A percentile compares a stretch with the other conserved stretches of the same genome.
Conservation (phyloP, 2,888 invertebrate species). For the Macrosiphum euphorbiae region DNA sequence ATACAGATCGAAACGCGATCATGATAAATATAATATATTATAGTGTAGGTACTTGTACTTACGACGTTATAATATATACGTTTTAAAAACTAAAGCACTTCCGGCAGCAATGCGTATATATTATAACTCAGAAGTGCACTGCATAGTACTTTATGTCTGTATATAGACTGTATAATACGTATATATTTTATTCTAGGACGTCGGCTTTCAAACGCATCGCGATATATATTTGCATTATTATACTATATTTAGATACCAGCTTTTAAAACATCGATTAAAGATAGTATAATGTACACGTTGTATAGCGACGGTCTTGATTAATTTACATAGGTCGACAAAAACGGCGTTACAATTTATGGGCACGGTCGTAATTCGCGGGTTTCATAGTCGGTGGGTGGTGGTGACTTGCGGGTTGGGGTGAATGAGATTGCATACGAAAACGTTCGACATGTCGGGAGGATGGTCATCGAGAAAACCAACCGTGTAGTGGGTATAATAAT, state of each 20-base stretch:
- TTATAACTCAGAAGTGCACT: not conserved
- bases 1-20: not conserved
- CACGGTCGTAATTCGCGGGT: not conserved
- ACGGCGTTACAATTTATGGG: not conserved
- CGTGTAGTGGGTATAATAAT: not conserved
- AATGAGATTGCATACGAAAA: not conserved
- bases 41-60: not conserved
- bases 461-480: not conserved
- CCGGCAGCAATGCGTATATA: not conserved
- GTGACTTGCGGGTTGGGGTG: not conserved
- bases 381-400: not conserved
- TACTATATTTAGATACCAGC: not conserved
- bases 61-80: not conserved
- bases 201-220: slow-evolving; percentile 30
- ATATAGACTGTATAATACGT: too few relatives aligned
- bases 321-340: slow-evolving; percentile 9
- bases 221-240: slow-evolving; percentile 9
- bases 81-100: not conserved
- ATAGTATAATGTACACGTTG: not conserved
- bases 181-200: slow-evolving; percentile 25
- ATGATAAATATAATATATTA: not conserved
- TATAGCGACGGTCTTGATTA: not conserved
- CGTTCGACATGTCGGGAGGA: not conserved
- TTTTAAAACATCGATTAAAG: not conserved
- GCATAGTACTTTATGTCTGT: not conserved